Percentiles rank a stretch among this genome's conserved stretches.
These are phyloP conservation scores for Gymnocypris eckloni DNA, from an alignment of 2,797 vertebrate species.

Conservation along the genomic window DNA sequence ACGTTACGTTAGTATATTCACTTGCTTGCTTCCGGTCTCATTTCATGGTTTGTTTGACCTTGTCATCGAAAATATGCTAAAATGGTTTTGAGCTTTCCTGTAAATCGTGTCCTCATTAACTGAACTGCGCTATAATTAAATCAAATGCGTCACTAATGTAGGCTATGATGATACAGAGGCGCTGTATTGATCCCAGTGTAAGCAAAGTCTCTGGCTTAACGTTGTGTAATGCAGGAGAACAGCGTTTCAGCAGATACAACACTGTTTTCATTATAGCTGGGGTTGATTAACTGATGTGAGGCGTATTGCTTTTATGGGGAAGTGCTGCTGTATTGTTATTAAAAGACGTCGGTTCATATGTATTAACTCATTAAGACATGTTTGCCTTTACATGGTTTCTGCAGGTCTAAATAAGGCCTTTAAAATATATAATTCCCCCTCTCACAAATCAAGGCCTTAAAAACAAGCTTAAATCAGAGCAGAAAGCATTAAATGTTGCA, in stretches of 20 bases:
- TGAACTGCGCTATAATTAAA: constrained; percentile 28
- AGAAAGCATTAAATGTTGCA: not conserved
- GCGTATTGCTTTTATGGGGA: not conserved
- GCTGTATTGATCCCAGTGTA: not conserved
- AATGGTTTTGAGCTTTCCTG: not conserved
- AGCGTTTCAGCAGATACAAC: not conserved
- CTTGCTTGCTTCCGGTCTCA: not conserved
- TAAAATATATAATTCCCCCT: not conserved
- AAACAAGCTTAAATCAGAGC: not conserved
- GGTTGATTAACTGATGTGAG: not conserved
- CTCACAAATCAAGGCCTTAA: not conserved
- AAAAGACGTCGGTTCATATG: not conserved
- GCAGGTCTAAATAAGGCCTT: not conserved
- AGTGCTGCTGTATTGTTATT: not conserved
- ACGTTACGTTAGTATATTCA: not conserved
- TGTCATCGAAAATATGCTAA: not conserved
- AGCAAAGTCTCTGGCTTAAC: not conserved
- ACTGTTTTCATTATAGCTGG: not conserved
- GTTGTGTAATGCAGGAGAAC: not conserved
- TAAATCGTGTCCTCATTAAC: not conserved
- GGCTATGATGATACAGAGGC: not conserved
- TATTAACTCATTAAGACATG: not conserved
- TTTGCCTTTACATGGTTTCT: not conserved
- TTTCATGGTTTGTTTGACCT: constrained; percentile 5
- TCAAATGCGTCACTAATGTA: constrained; percentile 25